A percentile compares a stretch with the other conserved stretches of the same genome.
Evolutionary conservation across 2,113 vertebrate species (phyloP).

Genomic region (Edolisoma coerulescens): DNA sequence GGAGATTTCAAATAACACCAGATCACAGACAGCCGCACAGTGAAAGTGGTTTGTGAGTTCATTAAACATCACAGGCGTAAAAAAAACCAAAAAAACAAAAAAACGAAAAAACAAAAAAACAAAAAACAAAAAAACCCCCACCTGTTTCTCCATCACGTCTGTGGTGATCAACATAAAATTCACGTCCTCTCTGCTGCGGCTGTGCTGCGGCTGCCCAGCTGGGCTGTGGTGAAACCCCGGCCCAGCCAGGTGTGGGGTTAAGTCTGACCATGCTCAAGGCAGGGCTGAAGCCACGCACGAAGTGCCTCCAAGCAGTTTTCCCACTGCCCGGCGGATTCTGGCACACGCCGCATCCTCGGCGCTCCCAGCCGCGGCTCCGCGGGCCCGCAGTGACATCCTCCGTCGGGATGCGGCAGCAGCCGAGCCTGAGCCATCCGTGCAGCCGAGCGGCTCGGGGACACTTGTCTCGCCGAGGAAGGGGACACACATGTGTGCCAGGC

Average conservation of each 20-base stretch:
- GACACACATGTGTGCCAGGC: rapidly evolving
- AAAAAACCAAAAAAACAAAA: rapidly evolving
- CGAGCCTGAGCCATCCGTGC: rapidly evolving
- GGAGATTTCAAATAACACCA: not conserved
- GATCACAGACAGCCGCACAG: not conserved
- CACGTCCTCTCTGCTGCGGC: not conserved
- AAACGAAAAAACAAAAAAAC: too few species aligned
- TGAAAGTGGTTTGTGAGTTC: not conserved
- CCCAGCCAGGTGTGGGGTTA: rapidly evolving
- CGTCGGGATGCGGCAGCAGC: not conserved
- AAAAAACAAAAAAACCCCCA: too few species aligned
- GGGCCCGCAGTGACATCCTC: constrained; percentile 45
- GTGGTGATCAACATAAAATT: rapidly evolving
- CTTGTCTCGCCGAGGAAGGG: not conserved
- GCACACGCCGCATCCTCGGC: not conserved
- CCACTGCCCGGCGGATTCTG: rapidly evolving
- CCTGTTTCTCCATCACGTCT: too few species aligned
- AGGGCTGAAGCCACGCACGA: rapidly evolving
- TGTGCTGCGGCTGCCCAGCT: not conserved
- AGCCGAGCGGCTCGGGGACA: not conserved
- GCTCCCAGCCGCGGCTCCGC: not conserved
- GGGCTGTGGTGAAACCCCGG: not conserved
- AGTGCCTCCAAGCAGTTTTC: not conserved
- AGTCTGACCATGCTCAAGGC: not conserved
- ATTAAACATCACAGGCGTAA: rapidly evolving